Evolutionary conservation across 2,888 invertebrate genomes (phyloP), one percentile per base, ranked within the genome.

Genomic region (Oithona nana): DNA sequence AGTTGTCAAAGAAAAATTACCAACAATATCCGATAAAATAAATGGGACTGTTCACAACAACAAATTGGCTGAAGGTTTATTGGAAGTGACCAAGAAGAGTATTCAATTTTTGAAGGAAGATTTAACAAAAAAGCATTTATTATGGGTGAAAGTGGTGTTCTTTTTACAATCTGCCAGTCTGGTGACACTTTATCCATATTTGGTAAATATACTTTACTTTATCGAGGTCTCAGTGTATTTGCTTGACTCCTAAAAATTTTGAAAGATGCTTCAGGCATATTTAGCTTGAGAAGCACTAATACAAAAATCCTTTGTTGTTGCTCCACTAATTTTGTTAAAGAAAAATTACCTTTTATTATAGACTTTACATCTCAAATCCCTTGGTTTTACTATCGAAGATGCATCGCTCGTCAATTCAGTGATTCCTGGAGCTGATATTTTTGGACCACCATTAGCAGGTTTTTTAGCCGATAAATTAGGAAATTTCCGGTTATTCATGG

Each of bases 381-480:
- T 86, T 68, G 86, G 86, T 59, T 83, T 86, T 71, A 83, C 80
- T 69, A 82, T 84, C 63, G 82, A 83, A 73, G 85, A 86, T 74
- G 83, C 84, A 6, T 85, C 84, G 51, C 82, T 85, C 68, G 85
- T 84, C 82, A 84, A 83, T 1, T 82, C 84, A 0, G 79, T 85
- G 39, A 83, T 82, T 57, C 85, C 86, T 0, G 79, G 84, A 64
- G 78, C 84, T n/a, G 82, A 83, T 64, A 83, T 86, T 67, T 75
- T 86, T 64, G 84, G 84, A 80, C 85, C 85, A 49, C 84, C 85
- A 1, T 71, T 84, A 39, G 83, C 84, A 2, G 85, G 85, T 64
- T 78, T 85, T 75, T 72, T 84, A 39, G 85, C 84, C 0, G 86
- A 86, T 73, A 82, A 83, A 73, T 83, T 86, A 67, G 86, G 86